Conservation (phyloP, 2,888 invertebrate species). For the Oeneis ivallda region DNA sequence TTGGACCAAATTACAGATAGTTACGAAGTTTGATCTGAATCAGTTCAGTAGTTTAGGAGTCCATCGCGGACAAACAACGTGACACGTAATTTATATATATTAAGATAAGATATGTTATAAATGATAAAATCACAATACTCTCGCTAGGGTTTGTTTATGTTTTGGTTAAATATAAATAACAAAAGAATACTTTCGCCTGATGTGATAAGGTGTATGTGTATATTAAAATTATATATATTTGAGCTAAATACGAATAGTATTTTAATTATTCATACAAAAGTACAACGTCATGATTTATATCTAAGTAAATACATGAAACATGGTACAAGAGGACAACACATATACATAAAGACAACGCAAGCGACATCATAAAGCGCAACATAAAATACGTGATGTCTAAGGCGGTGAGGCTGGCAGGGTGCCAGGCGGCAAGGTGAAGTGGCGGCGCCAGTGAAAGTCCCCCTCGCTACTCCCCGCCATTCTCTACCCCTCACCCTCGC, state of each 20-base stretch:
- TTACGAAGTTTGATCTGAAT: too few relatives aligned
- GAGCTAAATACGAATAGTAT: background rate
- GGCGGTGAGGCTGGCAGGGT: slow-evolving; percentile 55
- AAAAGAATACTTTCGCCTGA: slow-evolving; percentile 6
- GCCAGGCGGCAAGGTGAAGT: slow-evolving; percentile 77
- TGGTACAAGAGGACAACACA: slow-evolving; percentile 16
- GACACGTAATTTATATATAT: too few relatives aligned
- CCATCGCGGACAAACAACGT: too few relatives aligned
- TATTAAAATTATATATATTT: background rate
- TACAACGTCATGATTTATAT: background rate
- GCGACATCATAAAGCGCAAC: slow-evolving; percentile 33
- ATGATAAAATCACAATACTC: background rate
- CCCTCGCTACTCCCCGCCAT: slow-evolving; percentile 43
- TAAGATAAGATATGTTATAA: too few relatives aligned
- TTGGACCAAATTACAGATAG: too few relatives aligned
- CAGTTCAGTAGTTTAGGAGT: too few relatives aligned
- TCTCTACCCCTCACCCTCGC: slow-evolving; percentile 38
- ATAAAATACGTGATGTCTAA: slow-evolving; percentile 31
- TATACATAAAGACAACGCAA: slow-evolving; percentile 28
- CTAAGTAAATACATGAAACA: background rate
- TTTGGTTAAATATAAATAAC: background rate
- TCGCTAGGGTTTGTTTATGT: background rate
- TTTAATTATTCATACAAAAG: background rate
- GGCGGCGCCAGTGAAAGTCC: slow-evolving; percentile 74
- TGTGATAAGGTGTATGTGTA: background rate